Conservation (phyloP, 2,888 invertebrate genomes). For the Brachypalpus laphriformis region DNA sequence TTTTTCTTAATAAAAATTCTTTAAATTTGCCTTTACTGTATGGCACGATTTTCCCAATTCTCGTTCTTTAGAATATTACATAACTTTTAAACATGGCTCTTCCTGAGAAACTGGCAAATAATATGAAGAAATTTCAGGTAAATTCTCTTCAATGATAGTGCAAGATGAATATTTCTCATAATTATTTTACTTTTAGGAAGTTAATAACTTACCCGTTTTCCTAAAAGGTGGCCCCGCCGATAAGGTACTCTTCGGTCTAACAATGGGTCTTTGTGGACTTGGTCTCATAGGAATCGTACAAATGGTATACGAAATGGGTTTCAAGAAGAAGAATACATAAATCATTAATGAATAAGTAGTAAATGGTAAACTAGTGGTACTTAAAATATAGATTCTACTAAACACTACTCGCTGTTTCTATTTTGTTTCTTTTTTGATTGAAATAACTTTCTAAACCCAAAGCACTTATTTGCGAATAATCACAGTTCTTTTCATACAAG, state of each 20-base stretch:
- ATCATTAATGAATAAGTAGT: not conserved
- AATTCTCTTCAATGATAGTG: not conserved
- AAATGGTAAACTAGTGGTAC: slow-evolving; percentile 3
- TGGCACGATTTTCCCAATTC: not conserved
- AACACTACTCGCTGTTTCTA: not conserved
- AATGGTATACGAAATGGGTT: slow-evolving; percentile 80
- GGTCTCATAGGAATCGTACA: slow-evolving; percentile 79
- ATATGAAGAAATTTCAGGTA: slow-evolving; percentile 81
- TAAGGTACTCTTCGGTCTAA: slow-evolving; percentile 80
- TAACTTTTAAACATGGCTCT: slow-evolving; percentile 79
- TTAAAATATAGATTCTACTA: slow-evolving; percentile 1
- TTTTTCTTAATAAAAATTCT: not conserved
- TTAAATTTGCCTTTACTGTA: not conserved
- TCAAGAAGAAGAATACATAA: slow-evolving; percentile 78
- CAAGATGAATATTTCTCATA: not conserved
- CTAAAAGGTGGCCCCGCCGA: slow-evolving; percentile 82
- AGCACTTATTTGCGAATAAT: too few species aligned
- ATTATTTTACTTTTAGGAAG: slow-evolving; percentile 77
- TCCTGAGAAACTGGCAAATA: slow-evolving; percentile 80
- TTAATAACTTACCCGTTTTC: slow-evolving; percentile 80
- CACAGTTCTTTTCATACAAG: too few species aligned
- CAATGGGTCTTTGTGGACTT: slow-evolving; percentile 80
- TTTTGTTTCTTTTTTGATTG: not conserved
- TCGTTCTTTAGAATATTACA: slow-evolving; percentile 75
- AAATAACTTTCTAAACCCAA: too few species aligned